Percentiles rank a stretch among this genome's conserved stretches.
Conservation (phyloP, 2,113 vertebrate genomes). For the Limnothrissa miodon region DNA sequence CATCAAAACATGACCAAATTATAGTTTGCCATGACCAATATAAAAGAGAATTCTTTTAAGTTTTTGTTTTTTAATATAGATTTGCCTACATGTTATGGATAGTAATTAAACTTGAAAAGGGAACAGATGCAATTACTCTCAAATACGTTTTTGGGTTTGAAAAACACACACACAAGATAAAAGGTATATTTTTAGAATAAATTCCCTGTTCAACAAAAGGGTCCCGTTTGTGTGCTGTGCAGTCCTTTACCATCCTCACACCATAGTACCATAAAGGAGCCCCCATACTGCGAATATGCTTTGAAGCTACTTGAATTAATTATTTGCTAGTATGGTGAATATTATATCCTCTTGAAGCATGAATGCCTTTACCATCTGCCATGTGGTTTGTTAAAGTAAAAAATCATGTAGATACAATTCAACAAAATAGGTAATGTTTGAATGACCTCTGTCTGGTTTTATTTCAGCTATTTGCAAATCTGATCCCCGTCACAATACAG, state of each 20-base stretch:
- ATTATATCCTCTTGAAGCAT: neutral
- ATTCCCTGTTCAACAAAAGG: neutral
- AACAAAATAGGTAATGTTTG: slow-evolving; percentile 27
- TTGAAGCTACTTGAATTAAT: slow-evolving; percentile 7
- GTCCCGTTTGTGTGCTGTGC: neutral
- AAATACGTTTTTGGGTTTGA: neutral
- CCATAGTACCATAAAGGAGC: neutral
- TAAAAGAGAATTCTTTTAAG: too few species aligned
- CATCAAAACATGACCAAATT: neutral
- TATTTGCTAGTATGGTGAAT: neutral
- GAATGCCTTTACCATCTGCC: neutral
- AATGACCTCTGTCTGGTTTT: slow-evolving; percentile 59
- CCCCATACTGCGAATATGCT: slow-evolving; percentile 1
- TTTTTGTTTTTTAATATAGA: too few species aligned
- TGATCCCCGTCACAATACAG: slow-evolving; percentile 63
- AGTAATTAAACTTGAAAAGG: neutral
- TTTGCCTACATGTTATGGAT: neutral
- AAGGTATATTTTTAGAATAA: slow-evolving; percentile 16
- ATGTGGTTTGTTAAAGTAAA: neutral
- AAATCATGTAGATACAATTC: neutral
- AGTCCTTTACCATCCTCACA: neutral
- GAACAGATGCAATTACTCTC: neutral
- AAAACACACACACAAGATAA: neutral
- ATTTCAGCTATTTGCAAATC: slow-evolving; percentile 63
- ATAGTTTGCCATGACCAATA: too few species aligned